Evolutionary conservation across 2,888 invertebrate genomes (phyloP), one percentile per base, ranked within the genome.

Genomic region (Pristionchus mayeri): DNA sequence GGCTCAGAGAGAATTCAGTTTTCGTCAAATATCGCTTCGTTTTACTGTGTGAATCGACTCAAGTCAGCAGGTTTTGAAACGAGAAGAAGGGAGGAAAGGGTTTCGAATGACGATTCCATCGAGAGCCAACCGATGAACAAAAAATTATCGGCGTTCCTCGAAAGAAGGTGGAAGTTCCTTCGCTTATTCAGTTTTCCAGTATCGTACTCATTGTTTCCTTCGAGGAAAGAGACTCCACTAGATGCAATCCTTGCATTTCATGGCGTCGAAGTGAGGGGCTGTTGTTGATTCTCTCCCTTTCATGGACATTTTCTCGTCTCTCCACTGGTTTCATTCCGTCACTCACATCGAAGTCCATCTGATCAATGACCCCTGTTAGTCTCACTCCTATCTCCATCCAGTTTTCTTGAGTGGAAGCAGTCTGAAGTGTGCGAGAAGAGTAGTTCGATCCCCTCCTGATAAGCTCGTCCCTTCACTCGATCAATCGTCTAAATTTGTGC

Each of bases 1-100:
- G 34, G 18, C 37, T n/a, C 37, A 37, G 37, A 34, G 67, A 1
- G 67, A 40, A 67, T 67, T 67, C 67, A 67, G 67, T 67, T 67
- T 67, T 67, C 67, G 67, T 67, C 30, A 67, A 67, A 67, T 67
- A 67, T 37, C 67, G 67, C 67, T 40, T 67, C 18, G 18, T 37
- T 40, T 67, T 40, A 40, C 37, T 24, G 34, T 34, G 37, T n/a
- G 37, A 37, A 67, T 67, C 67, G 67, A 67, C 34, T 37, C 67
- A 37, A 40, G 37, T 67, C 67, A 40, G 67, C 34, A 40, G 37
- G 67, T 67, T 67, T 67, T 4, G 37, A 34, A 40, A 34, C 21
- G 30, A 16, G 18, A 21, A 30, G 34, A 67, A 37, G 27, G 27
- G 67, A 67, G 67, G 21, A 67, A 67, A 9, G n/a, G 67, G 63